These are phyloP conservation scores for Oncorhynchus kisutch DNA, from an alignment of 2,113 vertebrate genomes.

Conservation along the genomic window DNA sequence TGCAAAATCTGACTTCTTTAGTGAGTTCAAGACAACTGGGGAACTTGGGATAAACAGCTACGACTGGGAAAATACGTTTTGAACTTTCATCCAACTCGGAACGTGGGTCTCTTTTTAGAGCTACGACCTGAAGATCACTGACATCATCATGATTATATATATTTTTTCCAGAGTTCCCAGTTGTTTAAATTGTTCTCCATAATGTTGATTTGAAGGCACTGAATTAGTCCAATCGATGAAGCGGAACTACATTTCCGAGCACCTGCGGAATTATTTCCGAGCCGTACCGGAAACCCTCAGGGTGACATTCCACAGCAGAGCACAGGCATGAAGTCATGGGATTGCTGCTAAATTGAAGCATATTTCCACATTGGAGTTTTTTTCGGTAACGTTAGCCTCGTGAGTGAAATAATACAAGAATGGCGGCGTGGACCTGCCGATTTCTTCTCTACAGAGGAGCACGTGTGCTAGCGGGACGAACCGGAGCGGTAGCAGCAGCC, in stretches of 20 bases:
- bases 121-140: too few species aligned
- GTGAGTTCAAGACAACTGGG: too few species aligned
- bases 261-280: conserved; percentile 28
- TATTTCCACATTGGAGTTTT: not conserved
- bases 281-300: conserved; percentile 61
- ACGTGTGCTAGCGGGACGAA: conserved; percentile 28
- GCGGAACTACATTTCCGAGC: conserved; percentile 46
- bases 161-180: too few species aligned
- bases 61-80: too few species aligned
- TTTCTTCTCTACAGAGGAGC: conserved; percentile 55
- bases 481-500: conserved; percentile 27
- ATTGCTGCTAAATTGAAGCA: not conserved
- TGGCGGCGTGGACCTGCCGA: conserved; percentile 64
- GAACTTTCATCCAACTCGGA: too few species aligned
- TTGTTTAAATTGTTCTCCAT: too few species aligned
- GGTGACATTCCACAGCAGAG: conserved; percentile 66
- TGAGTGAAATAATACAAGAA: conserved; percentile 17
- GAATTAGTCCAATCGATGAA: not conserved
- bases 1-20: too few species aligned
- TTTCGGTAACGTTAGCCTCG: not conserved
- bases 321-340: conserved; percentile 38
- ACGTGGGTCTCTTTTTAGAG: too few species aligned
- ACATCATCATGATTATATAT: too few species aligned
- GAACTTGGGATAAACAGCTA: too few species aligned
- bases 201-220: too few species aligned